phyloP scores from a whole-genome alignment of 2,113 vertebrate genomes.

The Anthoscopus minutus region DNA sequence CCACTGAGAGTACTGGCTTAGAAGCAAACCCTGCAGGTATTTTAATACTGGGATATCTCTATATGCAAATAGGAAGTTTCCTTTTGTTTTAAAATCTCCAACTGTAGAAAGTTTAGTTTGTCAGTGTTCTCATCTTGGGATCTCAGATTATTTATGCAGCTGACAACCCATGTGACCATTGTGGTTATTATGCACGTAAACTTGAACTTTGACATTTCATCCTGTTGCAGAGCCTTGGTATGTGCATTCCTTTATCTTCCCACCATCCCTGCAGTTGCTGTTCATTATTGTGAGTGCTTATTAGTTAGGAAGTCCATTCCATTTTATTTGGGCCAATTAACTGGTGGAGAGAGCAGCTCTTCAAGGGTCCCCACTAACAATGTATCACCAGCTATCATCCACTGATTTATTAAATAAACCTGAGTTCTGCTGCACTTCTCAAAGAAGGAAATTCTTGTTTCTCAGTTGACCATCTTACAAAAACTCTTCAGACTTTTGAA shows the following conservation, averaged over 20 bases:
- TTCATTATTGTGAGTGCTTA: slow-evolving; percentile 27
- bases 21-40: neutral
- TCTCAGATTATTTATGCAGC: neutral
- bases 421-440: neutral
- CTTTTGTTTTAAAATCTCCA: neutral
- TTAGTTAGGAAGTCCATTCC: slow-evolving; percentile 20
- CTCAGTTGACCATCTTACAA: neutral
- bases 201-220: slow-evolving; percentile 38
- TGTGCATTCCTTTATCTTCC: slow-evolving; percentile 46
- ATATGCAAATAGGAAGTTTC: neutral
- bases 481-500: neutral
- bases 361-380: neutral
- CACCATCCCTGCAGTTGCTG: slow-evolving; percentile 19
- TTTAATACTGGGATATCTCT: neutral
- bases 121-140: neutral
- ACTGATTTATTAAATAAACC: neutral
- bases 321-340: slow-evolving; percentile 37
- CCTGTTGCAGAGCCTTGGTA: neutral
- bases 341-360: neutral
- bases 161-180: neutral
- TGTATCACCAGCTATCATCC: neutral
- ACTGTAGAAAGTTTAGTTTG: neutral
- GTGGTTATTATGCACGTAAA: slow-evolving; percentile 4
- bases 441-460: neutral
- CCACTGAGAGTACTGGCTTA: neutral